Percentiles rank a stretch among this genome's conserved stretches.
Conservation (phyloP, 2,797 vertebrate genomes). For the Corythornis leucogaster region DNA sequence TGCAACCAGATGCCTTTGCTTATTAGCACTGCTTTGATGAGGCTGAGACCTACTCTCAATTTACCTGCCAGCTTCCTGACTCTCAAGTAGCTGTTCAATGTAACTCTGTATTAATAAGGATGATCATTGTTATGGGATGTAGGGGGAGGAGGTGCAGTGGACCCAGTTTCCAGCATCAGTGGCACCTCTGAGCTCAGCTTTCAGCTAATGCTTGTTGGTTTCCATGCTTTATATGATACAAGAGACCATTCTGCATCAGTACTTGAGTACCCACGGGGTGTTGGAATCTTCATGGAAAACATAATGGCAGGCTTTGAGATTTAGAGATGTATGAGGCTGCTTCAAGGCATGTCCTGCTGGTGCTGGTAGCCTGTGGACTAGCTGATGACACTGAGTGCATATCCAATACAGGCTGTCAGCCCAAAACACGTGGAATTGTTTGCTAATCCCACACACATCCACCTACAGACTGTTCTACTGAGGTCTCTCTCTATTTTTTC, state of each 20-base stretch:
- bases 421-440: neutral
- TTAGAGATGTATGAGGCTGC: neutral
- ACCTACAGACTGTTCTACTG: neutral
- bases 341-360: neutral
- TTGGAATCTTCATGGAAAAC: neutral
- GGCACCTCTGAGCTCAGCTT: neutral
- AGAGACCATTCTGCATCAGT: neutral
- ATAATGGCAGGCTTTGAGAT: neutral
- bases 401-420: neutral
- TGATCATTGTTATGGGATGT: neutral
- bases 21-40: neutral
- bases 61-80: neutral
- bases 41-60: neutral
- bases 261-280: neutral
- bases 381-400: neutral
- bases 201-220: neutral
- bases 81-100: neutral
- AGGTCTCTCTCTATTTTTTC: neutral
- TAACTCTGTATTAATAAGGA: neutral
- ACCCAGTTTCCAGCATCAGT: neutral
- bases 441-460: neutral
- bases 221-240: neutral
- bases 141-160: neutral
- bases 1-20: neutral
- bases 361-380: neutral